Base-by-base conservation (phyloP, 2,113 vertebrate species). In the Ophiodon elongatus region DNA sequence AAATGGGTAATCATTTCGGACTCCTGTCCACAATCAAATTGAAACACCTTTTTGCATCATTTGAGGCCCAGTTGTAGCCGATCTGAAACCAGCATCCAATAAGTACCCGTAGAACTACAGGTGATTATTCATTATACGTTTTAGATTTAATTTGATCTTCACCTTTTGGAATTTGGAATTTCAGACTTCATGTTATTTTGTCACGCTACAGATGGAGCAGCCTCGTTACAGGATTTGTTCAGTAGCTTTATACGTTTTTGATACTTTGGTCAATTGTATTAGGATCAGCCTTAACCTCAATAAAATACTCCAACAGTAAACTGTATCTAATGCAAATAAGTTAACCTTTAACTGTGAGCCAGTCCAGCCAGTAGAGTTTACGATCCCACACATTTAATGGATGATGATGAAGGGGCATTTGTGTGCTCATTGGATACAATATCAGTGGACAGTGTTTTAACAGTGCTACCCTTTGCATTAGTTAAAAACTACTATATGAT, bases 321-420 rank as follows among this genome's bases (percentile, higher is more conserved):
- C 59, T 31, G 37, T 31, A 68, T 31, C n/a, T 67, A 1, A 35
- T 14, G 29, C 8, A 67, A 75, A 27, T 54, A 14, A 68, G 1
- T 19, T 57, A 10, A 31, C 8, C 9, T n/a, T 29, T 14, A 54
- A 54, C 41, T 37, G 29, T 60, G 47, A 87, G 50, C 43, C 33
- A 15, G 19, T 52, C 8, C 10, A 75, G 57, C 7, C 4, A 59
- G 41, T 52, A 37, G 39, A 43, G 15, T 13, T 33, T 14, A 80
- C 35, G 62, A 80, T 43, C 33, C 70, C 71, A 78, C 71, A 80
- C 23, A 41, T 90, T 93, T 90, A 89, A 80, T 85, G 43, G 63
- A 52, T 25, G 59, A 59, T 59, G 50, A 29, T 27, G 25, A 76
- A 8, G 14, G 60, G 23, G 0, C 14, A 73, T 45, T 50, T 0